Conservation (phyloP, 37 sponge, comb jelly and placozoan species). For the Lycopodina hypogea region DNA sequence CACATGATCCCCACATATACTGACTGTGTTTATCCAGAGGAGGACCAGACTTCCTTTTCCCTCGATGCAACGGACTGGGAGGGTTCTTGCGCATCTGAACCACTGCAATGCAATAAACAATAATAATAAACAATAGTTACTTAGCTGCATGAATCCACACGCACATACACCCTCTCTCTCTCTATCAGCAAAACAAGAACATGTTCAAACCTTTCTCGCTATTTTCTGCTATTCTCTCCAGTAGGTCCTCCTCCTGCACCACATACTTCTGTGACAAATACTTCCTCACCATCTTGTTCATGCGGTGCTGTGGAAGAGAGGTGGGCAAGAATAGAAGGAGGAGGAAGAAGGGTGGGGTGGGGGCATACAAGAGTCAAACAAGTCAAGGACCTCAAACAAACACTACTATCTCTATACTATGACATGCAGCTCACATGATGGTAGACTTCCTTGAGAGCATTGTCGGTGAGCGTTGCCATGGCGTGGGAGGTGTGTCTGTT, state of each 20-base stretch:
- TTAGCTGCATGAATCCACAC: background rate
- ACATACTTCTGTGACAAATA: constrained; percentile 52
- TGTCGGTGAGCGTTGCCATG: constrained; percentile 49
- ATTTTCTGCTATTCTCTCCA: constrained; percentile 65
- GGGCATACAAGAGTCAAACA: background rate
- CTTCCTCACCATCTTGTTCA: constrained; percentile 67
- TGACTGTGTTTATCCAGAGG: constrained; percentile 11
- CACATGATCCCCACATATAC: background rate
- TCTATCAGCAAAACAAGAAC: background rate
- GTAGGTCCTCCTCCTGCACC: constrained; percentile 44
- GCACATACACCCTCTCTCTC: background rate
- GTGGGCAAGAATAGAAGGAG: background rate
- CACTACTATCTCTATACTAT: background rate
- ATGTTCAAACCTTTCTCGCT: constrained; percentile 48
- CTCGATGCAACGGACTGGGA: constrained; percentile 53
- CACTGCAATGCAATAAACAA: constrained; percentile 17
- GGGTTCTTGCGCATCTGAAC: constrained; percentile 52
- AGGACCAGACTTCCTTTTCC: constrained; percentile 28
- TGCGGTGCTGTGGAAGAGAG: constrained; percentile 34
- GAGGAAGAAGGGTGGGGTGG: background rate
- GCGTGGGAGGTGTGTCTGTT: constrained; percentile 30
- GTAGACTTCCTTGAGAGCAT: constrained; percentile 61
- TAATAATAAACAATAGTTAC: too few relatives aligned
- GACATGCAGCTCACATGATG: constrained; percentile 30
- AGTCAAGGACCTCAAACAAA: background rate